Evolutionary conservation across 2,113 vertebrate species (phyloP).

Genomic region (Pangasianodon gigas): DNA sequence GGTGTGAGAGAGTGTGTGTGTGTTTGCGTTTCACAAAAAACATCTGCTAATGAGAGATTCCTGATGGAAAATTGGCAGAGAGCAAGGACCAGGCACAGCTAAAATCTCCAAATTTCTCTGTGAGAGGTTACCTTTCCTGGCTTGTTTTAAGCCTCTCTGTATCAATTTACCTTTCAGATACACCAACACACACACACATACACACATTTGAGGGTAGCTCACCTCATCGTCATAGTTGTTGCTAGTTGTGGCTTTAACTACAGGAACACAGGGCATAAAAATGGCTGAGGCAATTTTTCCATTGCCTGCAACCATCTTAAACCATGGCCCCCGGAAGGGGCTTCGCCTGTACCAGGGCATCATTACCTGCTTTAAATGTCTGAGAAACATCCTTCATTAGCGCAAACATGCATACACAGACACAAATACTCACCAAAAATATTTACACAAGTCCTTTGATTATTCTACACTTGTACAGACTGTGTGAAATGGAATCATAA

Average conservation of each 20-base stretch:
- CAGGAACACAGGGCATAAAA: slow-evolving; percentile 51
- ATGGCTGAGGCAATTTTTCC: slow-evolving; percentile 54
- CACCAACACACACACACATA: slow-evolving; percentile 25
- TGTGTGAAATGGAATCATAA: not conserved
- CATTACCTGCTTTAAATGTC: slow-evolving; percentile 52
- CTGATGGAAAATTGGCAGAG: slow-evolving; percentile 53
- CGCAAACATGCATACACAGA: slow-evolving; percentile 30
- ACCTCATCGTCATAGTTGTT: slow-evolving; percentile 33
- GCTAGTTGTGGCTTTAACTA: slow-evolving; percentile 52
- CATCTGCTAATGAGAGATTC: slow-evolving; percentile 57
- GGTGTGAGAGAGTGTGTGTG: not conserved
- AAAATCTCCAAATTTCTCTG: slow-evolving; percentile 43
- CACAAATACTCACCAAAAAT: slow-evolving; percentile 6
- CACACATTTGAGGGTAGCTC: slow-evolving; percentile 63
- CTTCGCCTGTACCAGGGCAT: slow-evolving; percentile 29
- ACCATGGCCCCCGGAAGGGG: slow-evolving; percentile 41
- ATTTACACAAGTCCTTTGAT: not conserved
- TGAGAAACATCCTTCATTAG: slow-evolving; percentile 56
- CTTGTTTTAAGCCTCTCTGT: slow-evolving; percentile 19
- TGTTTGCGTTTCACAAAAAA: slow-evolving; percentile 23
- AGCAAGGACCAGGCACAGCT: slow-evolving; percentile 36
- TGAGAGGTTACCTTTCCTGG: slow-evolving; percentile 48
- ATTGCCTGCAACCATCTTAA: slow-evolving; percentile 58
- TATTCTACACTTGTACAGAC: not conserved
- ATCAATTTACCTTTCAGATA: slow-evolving; percentile 69